Evolutionary conservation across 2,113 vertebrate genomes (phyloP).

Genomic region (Malurus melanocephalus): DNA sequence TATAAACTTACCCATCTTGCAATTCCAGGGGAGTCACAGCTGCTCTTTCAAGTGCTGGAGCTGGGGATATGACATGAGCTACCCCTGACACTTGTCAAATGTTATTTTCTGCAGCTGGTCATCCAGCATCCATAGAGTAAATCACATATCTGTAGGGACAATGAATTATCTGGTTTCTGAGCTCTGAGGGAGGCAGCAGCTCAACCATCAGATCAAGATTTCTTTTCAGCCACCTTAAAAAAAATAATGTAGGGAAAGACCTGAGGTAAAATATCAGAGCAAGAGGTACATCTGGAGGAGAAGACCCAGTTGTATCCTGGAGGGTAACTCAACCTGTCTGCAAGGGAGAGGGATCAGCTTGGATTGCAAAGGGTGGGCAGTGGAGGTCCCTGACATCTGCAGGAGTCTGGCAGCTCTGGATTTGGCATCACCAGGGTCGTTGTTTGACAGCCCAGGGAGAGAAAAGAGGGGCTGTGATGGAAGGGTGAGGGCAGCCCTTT

Average conservation of each 20-base stretch:
- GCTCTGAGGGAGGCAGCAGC: background rate
- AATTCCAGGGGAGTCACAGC: background rate
- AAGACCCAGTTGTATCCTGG: background rate
- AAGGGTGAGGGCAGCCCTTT: background rate
- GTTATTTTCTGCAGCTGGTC: background rate
- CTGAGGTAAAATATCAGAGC: background rate
- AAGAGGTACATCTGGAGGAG: background rate
- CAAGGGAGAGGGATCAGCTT: background rate
- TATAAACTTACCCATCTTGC: background rate
- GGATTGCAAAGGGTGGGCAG: background rate
- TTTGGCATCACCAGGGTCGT: background rate
- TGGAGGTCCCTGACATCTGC: no score
- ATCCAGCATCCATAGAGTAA: background rate
- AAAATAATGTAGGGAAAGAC: background rate
- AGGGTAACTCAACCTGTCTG: background rate
- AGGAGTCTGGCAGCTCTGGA: background rate
- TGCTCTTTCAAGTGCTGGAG: background rate
- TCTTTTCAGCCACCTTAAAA: background rate
- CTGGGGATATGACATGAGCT: background rate
- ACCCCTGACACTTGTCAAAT: slow-evolving; percentile 7
- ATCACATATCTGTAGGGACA: background rate
- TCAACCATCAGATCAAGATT: background rate
- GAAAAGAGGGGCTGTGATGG: rapidly evolving
- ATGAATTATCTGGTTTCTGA: background rate
- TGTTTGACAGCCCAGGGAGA: background rate